phyloP scores from a whole-genome alignment of 2,797 vertebrate genomes.

The Cossypha heuglini region DNA sequence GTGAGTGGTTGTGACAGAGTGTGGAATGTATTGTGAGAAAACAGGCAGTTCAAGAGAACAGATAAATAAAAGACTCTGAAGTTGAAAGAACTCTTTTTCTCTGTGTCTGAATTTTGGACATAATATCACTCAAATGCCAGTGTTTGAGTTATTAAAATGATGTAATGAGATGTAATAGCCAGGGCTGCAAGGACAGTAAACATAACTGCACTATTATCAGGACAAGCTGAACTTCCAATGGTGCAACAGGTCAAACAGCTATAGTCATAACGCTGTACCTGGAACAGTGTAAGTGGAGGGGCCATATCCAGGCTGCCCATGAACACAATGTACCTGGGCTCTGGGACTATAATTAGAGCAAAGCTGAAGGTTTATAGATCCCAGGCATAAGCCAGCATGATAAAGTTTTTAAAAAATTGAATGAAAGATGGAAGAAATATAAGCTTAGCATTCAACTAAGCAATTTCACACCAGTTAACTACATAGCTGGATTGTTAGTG shows the following conservation, averaged over 20 bases:
- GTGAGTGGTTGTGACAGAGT: background rate
- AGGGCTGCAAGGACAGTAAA: slow-evolving; percentile 67
- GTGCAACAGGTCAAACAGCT: slow-evolving; percentile 48
- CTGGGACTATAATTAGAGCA: background rate
- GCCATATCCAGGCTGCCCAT: background rate
- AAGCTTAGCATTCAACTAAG: background rate
- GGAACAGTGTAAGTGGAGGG: background rate
- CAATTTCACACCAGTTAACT: background rate
- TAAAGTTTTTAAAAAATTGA: background rate
- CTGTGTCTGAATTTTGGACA: slow-evolving; percentile 6
- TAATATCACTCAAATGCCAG: slow-evolving; percentile 13
- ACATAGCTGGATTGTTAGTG: background rate
- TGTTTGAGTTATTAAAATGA: slow-evolving; percentile 40
- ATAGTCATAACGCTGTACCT: background rate
- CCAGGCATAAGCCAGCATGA: background rate
- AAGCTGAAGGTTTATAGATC: slow-evolving; percentile 26
- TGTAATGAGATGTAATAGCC: slow-evolving; percentile 44
- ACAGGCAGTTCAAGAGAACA: slow-evolving; percentile 3
- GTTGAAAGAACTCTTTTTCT: background rate
- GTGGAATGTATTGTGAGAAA: slow-evolving; percentile 36
- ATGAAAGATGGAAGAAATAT: background rate
- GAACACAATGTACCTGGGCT: slow-evolving; percentile 39
- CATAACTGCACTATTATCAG: slow-evolving; percentile 42
- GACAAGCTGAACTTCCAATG: slow-evolving; percentile 42
- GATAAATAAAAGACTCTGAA: background rate